A percentile compares a stretch with the other conserved stretches of the same genome.
These are phyloP conservation scores for Pterocles gutturalis DNA, from an alignment of 2,113 vertebrate species.

Conservation along the genomic window DNA sequence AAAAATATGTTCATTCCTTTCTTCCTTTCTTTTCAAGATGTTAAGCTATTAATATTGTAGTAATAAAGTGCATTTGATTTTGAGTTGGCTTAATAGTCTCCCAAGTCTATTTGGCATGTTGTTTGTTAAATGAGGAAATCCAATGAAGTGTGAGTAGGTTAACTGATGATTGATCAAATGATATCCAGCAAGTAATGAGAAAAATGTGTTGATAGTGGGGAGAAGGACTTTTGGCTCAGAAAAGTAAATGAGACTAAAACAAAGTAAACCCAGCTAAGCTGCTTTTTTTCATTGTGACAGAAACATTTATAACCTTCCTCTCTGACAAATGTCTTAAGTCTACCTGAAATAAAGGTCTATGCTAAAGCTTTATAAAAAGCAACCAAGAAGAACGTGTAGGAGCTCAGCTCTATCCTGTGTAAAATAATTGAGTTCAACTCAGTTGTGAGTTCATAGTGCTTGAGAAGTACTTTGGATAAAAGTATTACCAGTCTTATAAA, in stretches of 20 bases:
- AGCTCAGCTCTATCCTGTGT: neutral
- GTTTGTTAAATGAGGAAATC: neutral
- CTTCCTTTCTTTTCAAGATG: neutral
- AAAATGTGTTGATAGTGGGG: neutral
- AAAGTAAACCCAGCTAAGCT: conserved; percentile 13
- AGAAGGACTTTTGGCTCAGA: neutral
- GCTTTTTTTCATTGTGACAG: neutral
- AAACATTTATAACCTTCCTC: neutral
- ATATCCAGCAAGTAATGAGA: neutral
- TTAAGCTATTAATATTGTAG: neutral
- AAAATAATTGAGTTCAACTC: neutral
- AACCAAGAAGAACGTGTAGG: neutral
- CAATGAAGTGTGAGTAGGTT: neutral
- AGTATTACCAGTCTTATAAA: neutral
- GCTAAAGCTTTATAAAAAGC: conserved; percentile 5
- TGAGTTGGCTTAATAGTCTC: neutral
- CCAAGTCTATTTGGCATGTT: neutral
- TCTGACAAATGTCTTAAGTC: conserved; percentile 10
- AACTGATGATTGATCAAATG: neutral
- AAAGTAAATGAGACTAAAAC: neutral
- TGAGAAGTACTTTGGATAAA: neutral
- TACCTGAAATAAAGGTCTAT: conserved; percentile 7
- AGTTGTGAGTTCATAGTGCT: neutral
- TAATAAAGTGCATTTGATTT: neutral
- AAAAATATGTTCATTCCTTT: neutral